These are phyloP conservation scores for Aurelia aurita complex sp. Pacific DNA, from an alignment of 30 jellyfish, hydroid and myxozoan genomes.

Conservation along the genomic window DNA sequence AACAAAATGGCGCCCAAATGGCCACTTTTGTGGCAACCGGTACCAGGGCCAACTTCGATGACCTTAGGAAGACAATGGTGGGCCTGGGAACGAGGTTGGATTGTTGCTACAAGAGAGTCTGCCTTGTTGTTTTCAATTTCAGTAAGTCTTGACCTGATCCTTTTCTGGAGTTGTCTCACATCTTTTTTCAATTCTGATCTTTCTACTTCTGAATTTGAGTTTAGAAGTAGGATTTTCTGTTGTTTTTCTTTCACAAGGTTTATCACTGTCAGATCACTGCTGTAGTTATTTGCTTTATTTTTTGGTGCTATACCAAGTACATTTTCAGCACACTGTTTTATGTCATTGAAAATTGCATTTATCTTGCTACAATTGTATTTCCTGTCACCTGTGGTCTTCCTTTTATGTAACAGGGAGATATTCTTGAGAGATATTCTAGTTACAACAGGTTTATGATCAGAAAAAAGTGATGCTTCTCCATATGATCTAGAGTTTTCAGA, in stretches of 20 bases:
- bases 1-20: too few species aligned
- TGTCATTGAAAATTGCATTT: neutral
- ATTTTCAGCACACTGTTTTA: slow-evolving; percentile 3
- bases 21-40: too few species aligned
- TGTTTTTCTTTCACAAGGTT: neutral
- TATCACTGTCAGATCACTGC: neutral
- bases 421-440: slow-evolving; percentile 4
- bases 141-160: slow-evolving; percentile 11
- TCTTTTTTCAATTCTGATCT: slow-evolving; percentile 3
- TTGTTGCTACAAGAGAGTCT: neutral
- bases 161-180: neutral
- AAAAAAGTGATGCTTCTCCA: slow-evolving; percentile 8
- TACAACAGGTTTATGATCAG: neutral
- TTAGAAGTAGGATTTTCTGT: neutral
- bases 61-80: too few species aligned
- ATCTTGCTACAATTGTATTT: slow-evolving; percentile 8
- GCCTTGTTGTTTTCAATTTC: slow-evolving; percentile 4
- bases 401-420: neutral
- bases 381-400: slow-evolving; percentile 5
- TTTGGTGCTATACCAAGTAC: slow-evolving; percentile 3
- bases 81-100: too few species aligned
- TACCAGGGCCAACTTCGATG: too few species aligned
- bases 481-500: slow-evolving; percentile 7
- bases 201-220: neutral
- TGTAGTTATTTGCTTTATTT: neutral